These are phyloP conservation scores for Montipora sp. DNA, from an alignment of 64 coral and sea anemone species.

Conservation along the genomic window DNA sequence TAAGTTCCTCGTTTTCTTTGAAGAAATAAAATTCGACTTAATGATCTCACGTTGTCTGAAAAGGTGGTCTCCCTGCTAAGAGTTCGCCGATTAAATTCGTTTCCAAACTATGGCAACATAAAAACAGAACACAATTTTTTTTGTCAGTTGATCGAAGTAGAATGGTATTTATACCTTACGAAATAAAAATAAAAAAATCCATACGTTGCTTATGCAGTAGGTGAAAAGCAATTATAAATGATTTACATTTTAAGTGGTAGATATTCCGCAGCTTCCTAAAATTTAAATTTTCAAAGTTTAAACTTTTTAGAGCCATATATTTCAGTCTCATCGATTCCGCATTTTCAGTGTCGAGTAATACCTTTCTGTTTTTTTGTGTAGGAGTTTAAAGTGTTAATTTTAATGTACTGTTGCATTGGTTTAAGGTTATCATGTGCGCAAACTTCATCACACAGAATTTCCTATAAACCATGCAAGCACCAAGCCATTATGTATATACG, in stretches of 20 bases:
- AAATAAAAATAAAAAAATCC: not conserved
- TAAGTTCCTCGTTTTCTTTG: not conserved
- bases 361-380: not conserved
- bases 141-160: not conserved
- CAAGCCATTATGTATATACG: too few relatives aligned
- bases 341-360: not conserved
- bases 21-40: not conserved
- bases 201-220: too few relatives aligned
- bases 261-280: not conserved
- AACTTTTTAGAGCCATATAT: not conserved
- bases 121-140: not conserved
- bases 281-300: not conserved
- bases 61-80: not conserved
- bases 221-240: slow-evolving; percentile 6
- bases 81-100: not conserved
- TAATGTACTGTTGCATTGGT: not conserved
- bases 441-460: not conserved
- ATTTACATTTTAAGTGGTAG: not conserved
- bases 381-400: not conserved
- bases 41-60: not conserved
- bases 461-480: not conserved
- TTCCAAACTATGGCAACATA: not conserved
- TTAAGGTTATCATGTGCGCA: not conserved
- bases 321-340: not conserved
- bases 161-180: not conserved